Evolutionary conservation across 2,113 vertebrate genomes (phyloP).

Genomic region (Corydoras maculifer): DNA sequence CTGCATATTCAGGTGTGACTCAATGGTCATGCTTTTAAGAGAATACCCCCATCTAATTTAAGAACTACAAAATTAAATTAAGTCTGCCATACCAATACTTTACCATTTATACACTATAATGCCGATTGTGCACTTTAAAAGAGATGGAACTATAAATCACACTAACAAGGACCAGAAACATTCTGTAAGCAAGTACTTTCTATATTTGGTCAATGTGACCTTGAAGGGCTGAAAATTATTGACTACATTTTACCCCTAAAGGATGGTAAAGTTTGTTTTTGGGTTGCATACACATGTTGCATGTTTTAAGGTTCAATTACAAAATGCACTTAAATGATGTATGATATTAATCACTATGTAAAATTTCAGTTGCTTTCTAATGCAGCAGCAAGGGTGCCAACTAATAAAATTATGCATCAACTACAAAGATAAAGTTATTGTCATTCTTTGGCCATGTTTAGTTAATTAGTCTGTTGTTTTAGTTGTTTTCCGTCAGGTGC

Average conservation of each 20-base stretch:
- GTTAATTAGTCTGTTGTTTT: too few relatives aligned
- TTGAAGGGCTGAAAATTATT: too few relatives aligned
- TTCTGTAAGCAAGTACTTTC: constrained; percentile 14
- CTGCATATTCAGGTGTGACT: constrained; percentile 21
- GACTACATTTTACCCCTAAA: not conserved
- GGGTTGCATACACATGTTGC: too few relatives aligned
- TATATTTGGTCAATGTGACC: constrained; percentile 8
- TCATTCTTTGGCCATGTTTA: too few relatives aligned
- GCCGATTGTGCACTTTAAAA: not conserved
- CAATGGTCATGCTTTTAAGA: not conserved
- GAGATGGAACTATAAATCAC: not conserved
- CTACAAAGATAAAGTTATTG: too few relatives aligned
- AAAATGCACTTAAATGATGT: too few relatives aligned
- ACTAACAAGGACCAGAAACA: not conserved
- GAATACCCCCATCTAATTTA: constrained; percentile 15
- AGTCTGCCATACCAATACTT: not conserved
- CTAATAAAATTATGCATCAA: too few relatives aligned
- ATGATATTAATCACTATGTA: too few relatives aligned
- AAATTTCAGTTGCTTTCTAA: too few relatives aligned
- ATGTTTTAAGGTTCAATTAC: too few relatives aligned
- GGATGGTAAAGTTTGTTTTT: not conserved
- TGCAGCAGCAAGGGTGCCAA: too few relatives aligned
- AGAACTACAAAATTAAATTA: constrained; percentile 12
- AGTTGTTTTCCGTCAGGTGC: too few relatives aligned
- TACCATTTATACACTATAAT: not conserved